A percentile compares a stretch with the other conserved stretches of the same genome.
Evolutionary conservation across 2,888 invertebrate genomes (phyloP).

Genomic region (Scaptomyza cyrtandrae): DNA sequence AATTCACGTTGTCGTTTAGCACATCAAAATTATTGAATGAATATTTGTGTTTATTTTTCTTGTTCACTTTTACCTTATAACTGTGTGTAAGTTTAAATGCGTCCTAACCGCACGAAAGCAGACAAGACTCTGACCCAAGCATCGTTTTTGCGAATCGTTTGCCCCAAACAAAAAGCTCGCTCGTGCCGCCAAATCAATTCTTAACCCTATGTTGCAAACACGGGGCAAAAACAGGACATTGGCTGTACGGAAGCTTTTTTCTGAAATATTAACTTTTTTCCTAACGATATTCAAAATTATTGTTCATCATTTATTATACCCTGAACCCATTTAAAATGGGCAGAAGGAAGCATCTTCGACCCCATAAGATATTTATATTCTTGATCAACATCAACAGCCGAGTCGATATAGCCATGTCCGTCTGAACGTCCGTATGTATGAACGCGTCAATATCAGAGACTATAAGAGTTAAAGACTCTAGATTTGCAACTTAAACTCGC

Average conservation of each 20-base stretch:
- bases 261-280: not conserved
- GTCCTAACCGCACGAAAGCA: slow-evolving; percentile 71
- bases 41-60: slow-evolving; percentile 10
- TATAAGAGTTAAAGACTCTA: no score
- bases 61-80: slow-evolving; percentile 42
- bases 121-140: slow-evolving; percentile 71
- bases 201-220: slow-evolving; percentile 9
- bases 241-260: slow-evolving; percentile 39
- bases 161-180: slow-evolving; percentile 40
- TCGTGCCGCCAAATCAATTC: slow-evolving; percentile 43
- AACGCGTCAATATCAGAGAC: no score
- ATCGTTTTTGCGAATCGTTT: slow-evolving; percentile 26
- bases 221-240: not conserved
- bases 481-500: no score
- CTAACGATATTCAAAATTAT: no score
- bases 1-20: not conserved
- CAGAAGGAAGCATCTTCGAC: no score
- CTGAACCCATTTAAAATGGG: no score
- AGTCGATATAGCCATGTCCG: no score
- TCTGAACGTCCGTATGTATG: no score
- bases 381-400: no score
- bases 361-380: no score
- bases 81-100: slow-evolving; percentile 24
- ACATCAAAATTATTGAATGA: not conserved
- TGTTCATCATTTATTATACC: no score